Conservation (phyloP, 2,797 vertebrate genomes). For the Pristis pectinata region DNA sequence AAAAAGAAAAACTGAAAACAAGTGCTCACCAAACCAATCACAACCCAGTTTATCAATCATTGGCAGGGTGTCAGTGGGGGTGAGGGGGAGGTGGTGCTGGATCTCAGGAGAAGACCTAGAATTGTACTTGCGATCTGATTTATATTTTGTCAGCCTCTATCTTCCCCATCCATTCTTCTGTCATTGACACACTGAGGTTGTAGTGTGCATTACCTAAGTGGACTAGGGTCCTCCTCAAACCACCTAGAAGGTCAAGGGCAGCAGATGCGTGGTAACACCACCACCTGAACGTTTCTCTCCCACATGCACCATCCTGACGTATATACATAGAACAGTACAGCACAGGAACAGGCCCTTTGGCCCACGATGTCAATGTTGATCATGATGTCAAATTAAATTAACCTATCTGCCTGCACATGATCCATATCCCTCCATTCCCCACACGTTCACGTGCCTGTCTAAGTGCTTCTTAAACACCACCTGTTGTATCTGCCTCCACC, state of each 20-base stretch:
- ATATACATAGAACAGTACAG: no score
- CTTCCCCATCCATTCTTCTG: not conserved
- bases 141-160: not conserved
- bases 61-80: not conserved
- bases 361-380: no score
- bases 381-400: no score
- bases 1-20: not conserved
- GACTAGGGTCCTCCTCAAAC: not conserved
- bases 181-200: not conserved
- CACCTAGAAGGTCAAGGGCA: not conserved
- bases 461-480: no score
- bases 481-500: no score
- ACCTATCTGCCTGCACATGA: no score
- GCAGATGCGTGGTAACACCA: not conserved
- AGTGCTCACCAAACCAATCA: not conserved
- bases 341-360: no score
- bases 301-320: not conserved
- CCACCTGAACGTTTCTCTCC: no score
- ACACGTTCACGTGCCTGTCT: no score
- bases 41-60: not conserved
- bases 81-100: not conserved
- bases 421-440: no score
- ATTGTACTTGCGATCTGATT: not conserved
- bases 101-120: not conserved
- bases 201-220: not conserved